Evolutionary conservation across 2,113 vertebrate genomes (phyloP), one percentile per base, ranked within the genome.

Genomic region (Tamias sibiricus): DNA sequence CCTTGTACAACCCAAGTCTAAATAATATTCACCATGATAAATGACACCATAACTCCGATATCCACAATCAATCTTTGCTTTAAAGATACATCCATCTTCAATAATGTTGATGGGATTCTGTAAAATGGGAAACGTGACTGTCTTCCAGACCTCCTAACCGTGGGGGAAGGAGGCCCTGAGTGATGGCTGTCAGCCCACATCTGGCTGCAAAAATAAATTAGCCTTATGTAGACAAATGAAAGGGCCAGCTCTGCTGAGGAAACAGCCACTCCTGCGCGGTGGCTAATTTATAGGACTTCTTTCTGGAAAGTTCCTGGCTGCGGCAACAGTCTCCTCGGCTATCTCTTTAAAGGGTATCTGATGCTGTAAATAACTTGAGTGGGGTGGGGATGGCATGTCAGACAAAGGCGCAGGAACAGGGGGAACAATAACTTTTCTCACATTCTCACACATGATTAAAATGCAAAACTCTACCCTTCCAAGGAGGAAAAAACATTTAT

Each of bases 111-210:
- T 99, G 99, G 99, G 99, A 99, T 99, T 99, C 99, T 99, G 99
- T 99, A 99, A 99, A 99, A 99, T 98, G 99, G 99, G 99, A 99
- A 99, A 99, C 98, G 99, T 99, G 99, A 99, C 99, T 99, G 99
- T 99, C 99, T 98, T 98, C 97, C 98, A 98, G 99, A 99, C 99
- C 99, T 99, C 99, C 98, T 98, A 98, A 98, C 97, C 98, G 99
- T 97, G 99, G 99, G 98, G 98, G 98, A 98, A 98, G 98, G 98
- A 98, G 98, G 98, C 98, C 97, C 98, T 99, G 99, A 99, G 99
- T 99, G 99, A 99, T 99, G 99, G 99, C 99, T 99, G 99, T 99
- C 99, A 99, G 99, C 99, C 99, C 98, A 99, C 99, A 99, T 99
- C 99, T 99, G 99, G 99, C 99, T 99, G 98, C 98, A 99, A 99